Percentiles rank a stretch among this genome's conserved stretches.
Conservation (phyloP, 2,888 invertebrate genomes). For the Stramonita haemastoma region DNA sequence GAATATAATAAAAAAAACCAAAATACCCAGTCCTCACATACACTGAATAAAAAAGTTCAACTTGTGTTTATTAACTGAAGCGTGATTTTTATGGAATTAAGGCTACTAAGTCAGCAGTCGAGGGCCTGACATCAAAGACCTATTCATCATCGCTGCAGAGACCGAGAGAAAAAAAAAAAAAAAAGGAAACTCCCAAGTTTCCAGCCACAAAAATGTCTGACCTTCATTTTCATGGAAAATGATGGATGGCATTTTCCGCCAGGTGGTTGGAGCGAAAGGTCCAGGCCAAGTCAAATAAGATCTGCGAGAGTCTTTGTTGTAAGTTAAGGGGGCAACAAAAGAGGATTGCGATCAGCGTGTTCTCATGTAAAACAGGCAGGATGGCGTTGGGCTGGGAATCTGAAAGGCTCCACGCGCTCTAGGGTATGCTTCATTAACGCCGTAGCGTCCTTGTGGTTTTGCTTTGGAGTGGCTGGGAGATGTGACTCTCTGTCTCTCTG, state of each 20-base stretch:
- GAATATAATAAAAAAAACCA: too few species aligned
- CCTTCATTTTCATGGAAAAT: neutral
- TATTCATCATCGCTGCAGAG: neutral
- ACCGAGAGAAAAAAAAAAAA: neutral
- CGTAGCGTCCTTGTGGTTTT: neutral
- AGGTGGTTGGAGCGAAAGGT: slow-evolving; percentile 15
- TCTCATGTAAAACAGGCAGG: slow-evolving; percentile 14
- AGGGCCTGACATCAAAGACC: neutral
- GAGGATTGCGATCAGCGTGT: neutral
- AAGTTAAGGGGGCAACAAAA: neutral
- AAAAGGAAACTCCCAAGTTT: neutral
- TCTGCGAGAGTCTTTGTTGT: neutral
- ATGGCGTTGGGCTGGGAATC: neutral
- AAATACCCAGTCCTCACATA: neutral
- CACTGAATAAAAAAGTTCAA: neutral
- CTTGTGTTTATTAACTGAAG: neutral
- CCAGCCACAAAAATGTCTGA: neutral
- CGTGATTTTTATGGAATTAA: slow-evolving; percentile 5
- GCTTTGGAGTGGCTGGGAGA: neutral
- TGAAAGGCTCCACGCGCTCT: neutral
- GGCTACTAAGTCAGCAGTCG: neutral
- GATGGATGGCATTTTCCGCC: neutral
- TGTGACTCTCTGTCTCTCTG: neutral
- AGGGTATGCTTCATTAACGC: neutral
- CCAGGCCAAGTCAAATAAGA: neutral